These are phyloP conservation scores for Sericinus montela DNA, from an alignment of 2,888 invertebrate genomes.

Conservation along the genomic window DNA sequence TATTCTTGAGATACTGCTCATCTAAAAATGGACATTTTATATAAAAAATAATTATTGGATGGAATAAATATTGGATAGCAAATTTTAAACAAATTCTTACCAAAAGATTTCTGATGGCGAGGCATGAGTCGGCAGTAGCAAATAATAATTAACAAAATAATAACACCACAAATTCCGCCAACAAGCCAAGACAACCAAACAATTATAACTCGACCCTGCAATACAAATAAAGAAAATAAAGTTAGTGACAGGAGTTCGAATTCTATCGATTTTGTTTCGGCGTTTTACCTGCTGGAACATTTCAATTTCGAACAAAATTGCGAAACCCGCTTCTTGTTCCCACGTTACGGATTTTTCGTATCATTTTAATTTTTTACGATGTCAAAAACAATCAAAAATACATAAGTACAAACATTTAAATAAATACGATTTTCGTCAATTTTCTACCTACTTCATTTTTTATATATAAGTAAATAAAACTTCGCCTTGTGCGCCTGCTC, in stretches of 20 bases:
- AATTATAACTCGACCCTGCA: constrained; percentile 74
- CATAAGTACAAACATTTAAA: no score
- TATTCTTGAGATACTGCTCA: constrained; percentile 70
- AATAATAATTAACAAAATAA: constrained; percentile 81
- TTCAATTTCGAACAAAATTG: constrained; percentile 62
- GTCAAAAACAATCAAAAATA: no score
- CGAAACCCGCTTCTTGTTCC: constrained; percentile 58
- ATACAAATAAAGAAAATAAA: constrained; percentile 29
- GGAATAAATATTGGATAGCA: background rate
- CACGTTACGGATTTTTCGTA: constrained; percentile 41
- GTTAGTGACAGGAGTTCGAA: constrained; percentile 16
- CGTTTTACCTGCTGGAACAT: constrained; percentile 70
- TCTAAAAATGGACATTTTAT: constrained; percentile 36
- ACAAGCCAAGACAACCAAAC: constrained; percentile 78
- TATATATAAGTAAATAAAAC: no score
- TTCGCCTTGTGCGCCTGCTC: no score
- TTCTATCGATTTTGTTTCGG: constrained; percentile 39
- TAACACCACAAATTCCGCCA: constrained; percentile 82
- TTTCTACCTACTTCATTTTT: no score
- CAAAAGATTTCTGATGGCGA: constrained; percentile 83
- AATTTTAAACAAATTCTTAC: constrained; percentile 53
- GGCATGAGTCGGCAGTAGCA: constrained; percentile 86
- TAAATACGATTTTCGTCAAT: no score
- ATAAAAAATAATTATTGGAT: background rate
- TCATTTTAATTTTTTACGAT: constrained; percentile 52